Base-by-base conservation (phyloP, 1,140 invertebrate genomes). In the Sipha flava region DNA sequence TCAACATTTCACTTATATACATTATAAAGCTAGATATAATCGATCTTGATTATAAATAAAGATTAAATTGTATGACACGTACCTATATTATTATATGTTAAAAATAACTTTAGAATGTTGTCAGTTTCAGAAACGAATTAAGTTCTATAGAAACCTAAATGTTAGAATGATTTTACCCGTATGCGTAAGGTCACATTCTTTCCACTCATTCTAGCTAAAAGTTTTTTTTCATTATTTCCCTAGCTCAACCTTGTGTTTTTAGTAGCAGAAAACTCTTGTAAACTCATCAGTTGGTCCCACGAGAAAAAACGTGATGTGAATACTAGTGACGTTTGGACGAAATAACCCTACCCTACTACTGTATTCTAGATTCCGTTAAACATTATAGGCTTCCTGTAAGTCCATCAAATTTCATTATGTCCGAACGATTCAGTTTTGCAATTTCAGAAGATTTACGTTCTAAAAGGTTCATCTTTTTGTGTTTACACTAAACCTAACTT, bases 201-300 rank as follows among this genome's bases (percentile, higher is more conserved):
- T 75, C 34, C 21, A 52, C 49, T 37, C 57, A 34, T 43, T 26
- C 16, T 2, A 4, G 9, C 31, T 23, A n/a, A 59, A 77, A 57
- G 73, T 77, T 77, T 77, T 64, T 40, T 57, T 59, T 59, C 34
- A 37, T 59, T 59, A 31, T 40, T 29, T 37, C 21, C 5, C 37
- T 26, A 6, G 16, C 23, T n/a, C 12, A 59, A 40, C 34, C 73
- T 59, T 52, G 49, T 57, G 73, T 77, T 59, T 68, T 77, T 59
- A 43, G 49, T 59, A 23, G 49, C 52, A 77, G 73, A 29, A 77
- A 77, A 77, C 73, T 77, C 52, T 77, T 77, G 73, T 77, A 77
- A 77, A 77, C 73, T 77, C 73, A 77, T 77, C 73, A 77, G 47
- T 43, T 59, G 43, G 52, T 77, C 73, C 73, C 73, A 5, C 34